Base-by-base conservation (phyloP, 2,113 vertebrate genomes). In the Ursus arctos region DNA sequence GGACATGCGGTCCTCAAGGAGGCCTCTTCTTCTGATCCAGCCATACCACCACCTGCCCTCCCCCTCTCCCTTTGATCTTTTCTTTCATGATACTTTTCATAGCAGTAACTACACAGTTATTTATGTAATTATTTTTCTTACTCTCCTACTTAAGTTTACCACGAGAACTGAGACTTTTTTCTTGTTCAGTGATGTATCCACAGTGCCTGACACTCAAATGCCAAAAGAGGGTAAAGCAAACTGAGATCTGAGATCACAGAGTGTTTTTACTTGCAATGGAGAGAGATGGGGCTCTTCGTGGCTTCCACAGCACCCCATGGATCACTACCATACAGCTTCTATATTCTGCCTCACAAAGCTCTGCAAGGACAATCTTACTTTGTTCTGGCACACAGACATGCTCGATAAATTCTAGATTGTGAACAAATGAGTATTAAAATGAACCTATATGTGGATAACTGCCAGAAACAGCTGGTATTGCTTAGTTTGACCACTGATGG, bases 71-170 rank as follows among this genome's bases (percentile, higher is more conserved):
- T 77, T 8, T 43, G 10, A 81, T 65, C 77, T 88, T 43, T 63
- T 88, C 86, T 71, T 93, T 19, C 51, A 83, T 18, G 57, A 19
- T 33, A 89, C 8, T 95, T 71, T 81, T 51, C 18, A 11, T 2
- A 82, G 72, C 21, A 79, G 49, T 72, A 63, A 93, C 91, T 49
- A 91, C 3, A 74, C 1, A 95, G 71, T 57, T 79, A 96, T 16
- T 76, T 72, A 59, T 31, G 10, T 31, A 61, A 22, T 96, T 91
- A 85, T 77, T 91, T 97, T 88, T 95, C 69, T 89, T 82, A 63
- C 26, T 65, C 10, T 26, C 22, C 16, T n/a, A 88, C 22, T 80
- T 65, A 80, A 88, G 59, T 88, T 83, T 96, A 94, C 6, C 55
- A 15, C 12, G 10, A 93, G 53, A 96, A 89, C 21, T 90, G 18